A percentile compares a stretch with the other conserved stretches of the same genome.
Conservation (phyloP, 92 coral and sea anemone species). For the Bergia sp. region DNA sequence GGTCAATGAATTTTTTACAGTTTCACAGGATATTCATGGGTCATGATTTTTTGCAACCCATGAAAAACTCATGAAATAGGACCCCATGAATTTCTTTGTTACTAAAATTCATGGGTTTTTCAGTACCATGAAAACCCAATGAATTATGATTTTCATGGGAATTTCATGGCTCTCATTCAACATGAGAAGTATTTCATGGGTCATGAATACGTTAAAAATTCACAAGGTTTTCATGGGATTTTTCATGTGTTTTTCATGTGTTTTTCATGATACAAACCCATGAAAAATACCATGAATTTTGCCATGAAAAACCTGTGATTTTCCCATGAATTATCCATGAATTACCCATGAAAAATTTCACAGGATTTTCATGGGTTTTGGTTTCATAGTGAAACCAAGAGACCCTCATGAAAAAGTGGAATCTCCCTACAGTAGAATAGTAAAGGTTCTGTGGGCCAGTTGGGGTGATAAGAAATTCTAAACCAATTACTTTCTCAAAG, state of each 20-base stretch:
- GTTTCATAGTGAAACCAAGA: slow-evolving; percentile 34
- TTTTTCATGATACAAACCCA: slow-evolving; percentile 27
- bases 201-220: neutral
- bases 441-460: neutral
- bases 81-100: slow-evolving; percentile 18
- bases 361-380: slow-evolving; percentile 49
- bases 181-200: slow-evolving; percentile 11
- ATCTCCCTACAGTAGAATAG: neutral
- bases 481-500: neutral
- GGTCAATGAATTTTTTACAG: slow-evolving; percentile 26
- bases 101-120: slow-evolving; percentile 41
- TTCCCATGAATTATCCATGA: slow-evolving; percentile 34
- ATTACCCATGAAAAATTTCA: slow-evolving; percentile 52
- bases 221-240: slow-evolving; percentile 17
- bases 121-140: slow-evolving; percentile 25
- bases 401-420: neutral
- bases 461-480: neutral
- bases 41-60: slow-evolving; percentile 36
- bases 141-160: slow-evolving; percentile 34
- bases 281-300: slow-evolving; percentile 25
- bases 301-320: slow-evolving; percentile 33
- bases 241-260: slow-evolving; percentile 18
- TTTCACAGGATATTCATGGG: slow-evolving; percentile 26
- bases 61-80: slow-evolving; percentile 40
- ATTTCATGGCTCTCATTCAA: slow-evolving; percentile 8